A percentile compares a stretch with the other conserved stretches of the same genome.
Evolutionary conservation across 2,113 vertebrate genomes (phyloP).

Genomic region (Thinocorus orbignyianus): DNA sequence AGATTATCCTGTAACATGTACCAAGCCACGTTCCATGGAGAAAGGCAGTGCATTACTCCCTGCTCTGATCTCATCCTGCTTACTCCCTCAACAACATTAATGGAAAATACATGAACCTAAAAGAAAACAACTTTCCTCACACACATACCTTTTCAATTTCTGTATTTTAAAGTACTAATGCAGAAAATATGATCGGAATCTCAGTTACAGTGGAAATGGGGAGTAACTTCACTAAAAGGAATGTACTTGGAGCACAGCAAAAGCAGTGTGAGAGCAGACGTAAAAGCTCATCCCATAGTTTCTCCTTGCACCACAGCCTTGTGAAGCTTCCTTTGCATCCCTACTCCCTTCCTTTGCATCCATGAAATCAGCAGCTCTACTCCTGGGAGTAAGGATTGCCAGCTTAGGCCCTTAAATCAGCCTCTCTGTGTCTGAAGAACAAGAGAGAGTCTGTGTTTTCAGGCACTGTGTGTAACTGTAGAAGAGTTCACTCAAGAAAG

Average conservation of each 20-base stretch:
- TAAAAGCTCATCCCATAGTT: conserved; percentile 16
- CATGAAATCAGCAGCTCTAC: conserved; percentile 33
- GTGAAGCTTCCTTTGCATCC: background rate
- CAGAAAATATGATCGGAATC: conserved; percentile 23
- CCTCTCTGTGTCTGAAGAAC: conserved; percentile 2
- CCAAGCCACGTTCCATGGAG: background rate
- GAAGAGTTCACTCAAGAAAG: conserved; percentile 38
- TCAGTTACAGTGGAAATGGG: background rate
- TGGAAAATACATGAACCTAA: background rate
- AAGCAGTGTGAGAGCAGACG: background rate
- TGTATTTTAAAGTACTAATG: background rate
- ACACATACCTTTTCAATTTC: background rate
- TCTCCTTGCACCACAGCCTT: conserved; percentile 3
- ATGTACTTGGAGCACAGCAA: background rate
- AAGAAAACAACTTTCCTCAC: background rate
- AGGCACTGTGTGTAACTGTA: conserved; percentile 14
- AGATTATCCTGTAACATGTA: background rate
- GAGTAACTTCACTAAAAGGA: background rate
- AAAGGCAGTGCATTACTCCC: background rate
- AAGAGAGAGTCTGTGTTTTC: conserved; percentile 35
- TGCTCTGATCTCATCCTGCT: conserved; percentile 10
- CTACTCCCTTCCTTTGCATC: background rate
- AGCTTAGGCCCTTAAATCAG: conserved; percentile 29
- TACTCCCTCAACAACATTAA: background rate
- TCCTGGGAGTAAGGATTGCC: conserved; percentile 23